Conservation (phyloP, 2,113 vertebrate genomes). For the Cercopithecus mona region DNA sequence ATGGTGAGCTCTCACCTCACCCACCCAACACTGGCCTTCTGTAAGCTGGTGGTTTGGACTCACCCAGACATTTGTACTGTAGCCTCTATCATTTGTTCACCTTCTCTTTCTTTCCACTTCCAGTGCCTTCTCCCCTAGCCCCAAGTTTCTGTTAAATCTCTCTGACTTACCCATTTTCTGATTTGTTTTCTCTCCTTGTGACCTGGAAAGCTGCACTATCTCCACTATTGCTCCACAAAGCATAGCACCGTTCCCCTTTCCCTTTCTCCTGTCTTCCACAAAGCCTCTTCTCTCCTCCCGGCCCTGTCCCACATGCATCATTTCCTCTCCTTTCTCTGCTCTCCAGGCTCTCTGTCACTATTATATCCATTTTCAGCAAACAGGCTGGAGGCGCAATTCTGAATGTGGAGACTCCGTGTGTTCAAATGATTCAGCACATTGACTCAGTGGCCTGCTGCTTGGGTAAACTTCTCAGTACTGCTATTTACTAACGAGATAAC, state of each 20-base stretch:
- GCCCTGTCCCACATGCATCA: accelerated
- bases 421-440: background rate
- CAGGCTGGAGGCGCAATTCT: accelerated
- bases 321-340: background rate
- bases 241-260: background rate
- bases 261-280: background rate
- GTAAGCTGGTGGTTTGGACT: background rate
- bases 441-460: background rate
- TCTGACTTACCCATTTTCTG: background rate
- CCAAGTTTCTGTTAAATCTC: background rate
- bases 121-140: background rate
- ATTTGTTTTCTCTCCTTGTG: background rate
- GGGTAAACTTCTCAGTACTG: background rate
- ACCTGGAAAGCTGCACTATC: background rate
- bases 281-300: background rate
- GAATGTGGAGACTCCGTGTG: background rate
- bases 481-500: background rate
- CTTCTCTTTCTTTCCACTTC: background rate
- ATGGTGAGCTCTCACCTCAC: background rate
- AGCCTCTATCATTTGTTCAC: background rate
- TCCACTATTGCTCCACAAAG: background rate
- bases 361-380: background rate
- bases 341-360: background rate
- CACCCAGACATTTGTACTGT: background rate
- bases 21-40: background rate